Evolutionary conservation across 2,797 vertebrate genomes (phyloP).

Genomic region (Arnoldichthys spilopterus): DNA sequence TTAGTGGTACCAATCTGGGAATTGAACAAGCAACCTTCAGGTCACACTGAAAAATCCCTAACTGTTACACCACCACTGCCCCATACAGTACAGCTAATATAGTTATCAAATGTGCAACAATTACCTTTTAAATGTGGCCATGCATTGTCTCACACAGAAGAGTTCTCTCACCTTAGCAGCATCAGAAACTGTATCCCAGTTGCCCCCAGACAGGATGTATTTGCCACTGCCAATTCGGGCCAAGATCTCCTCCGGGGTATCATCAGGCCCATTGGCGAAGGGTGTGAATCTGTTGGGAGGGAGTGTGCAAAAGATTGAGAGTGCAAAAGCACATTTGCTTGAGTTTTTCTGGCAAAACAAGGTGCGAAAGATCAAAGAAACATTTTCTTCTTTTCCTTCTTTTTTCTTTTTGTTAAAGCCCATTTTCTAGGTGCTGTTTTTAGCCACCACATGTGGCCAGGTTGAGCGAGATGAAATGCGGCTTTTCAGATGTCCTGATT

Average conservation of each 20-base stretch:
- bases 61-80: no score
- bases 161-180: slow-evolving; percentile 85
- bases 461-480: slow-evolving; percentile 24
- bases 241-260: slow-evolving; percentile 93
- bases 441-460: slow-evolving; percentile 20
- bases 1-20: no score
- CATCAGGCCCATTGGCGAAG: slow-evolving; percentile 92
- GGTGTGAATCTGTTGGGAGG: slow-evolving; percentile 86
- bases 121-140: no score
- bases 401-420: neutral
- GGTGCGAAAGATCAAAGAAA: slow-evolving; percentile 23
- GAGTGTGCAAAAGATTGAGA: slow-evolving; percentile 19
- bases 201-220: slow-evolving; percentile 89
- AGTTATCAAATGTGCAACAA: neutral
- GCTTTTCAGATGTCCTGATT: slow-evolving; percentile 56
- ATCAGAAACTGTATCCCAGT: slow-evolving; percentile 94
- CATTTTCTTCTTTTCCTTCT: neutral
- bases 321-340: slow-evolving; percentile 30
- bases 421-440: slow-evolving; percentile 38
- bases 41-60: no score
- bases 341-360: neutral
- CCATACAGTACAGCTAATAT: no score
- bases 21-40: no score
- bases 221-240: slow-evolving; percentile 93
- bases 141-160: neutral